Percentiles rank a stretch among this genome's conserved stretches.
phyloP scores from a whole-genome alignment of 2,888 invertebrate species.

The Eristalis arbustorum region DNA sequence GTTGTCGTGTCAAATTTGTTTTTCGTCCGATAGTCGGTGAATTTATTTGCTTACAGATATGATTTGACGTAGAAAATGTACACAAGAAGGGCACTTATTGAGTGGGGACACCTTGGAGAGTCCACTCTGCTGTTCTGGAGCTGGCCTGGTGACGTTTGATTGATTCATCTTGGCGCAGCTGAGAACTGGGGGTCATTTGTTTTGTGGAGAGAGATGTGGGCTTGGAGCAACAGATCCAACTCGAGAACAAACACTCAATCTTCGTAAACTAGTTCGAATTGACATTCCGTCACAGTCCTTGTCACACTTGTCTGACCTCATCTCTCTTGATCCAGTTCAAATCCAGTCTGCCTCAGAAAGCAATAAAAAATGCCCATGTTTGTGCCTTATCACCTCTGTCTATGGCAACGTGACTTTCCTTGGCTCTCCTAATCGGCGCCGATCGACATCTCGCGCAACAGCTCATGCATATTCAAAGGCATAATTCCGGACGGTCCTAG shows the following conservation, averaged over 20 bases:
- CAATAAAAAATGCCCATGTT: background rate
- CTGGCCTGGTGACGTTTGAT: background rate
- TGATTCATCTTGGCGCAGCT: background rate
- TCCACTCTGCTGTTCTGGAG: background rate
- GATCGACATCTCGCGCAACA: background rate
- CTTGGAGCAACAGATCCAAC: too few species aligned
- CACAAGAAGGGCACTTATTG: background rate
- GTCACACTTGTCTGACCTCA: background rate
- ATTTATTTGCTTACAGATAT: background rate
- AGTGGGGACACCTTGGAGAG: background rate
- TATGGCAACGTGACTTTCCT: constrained; percentile 4
- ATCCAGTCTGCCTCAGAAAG: background rate
- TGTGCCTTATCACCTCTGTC: background rate
- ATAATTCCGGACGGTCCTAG: background rate
- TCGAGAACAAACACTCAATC: too few species aligned
- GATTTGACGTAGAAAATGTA: background rate
- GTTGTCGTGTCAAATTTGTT: background rate
- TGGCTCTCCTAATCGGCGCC: background rate
- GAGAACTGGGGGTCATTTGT: background rate
- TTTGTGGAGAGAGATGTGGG: background rate
- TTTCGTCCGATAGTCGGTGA: background rate
- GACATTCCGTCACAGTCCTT: background rate
- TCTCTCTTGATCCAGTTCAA: background rate
- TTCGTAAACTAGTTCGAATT: too few species aligned
- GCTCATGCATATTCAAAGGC: constrained; percentile 11